Conservation (phyloP, 2,888 invertebrate species). For the Meghimatium bilineatum region DNA sequence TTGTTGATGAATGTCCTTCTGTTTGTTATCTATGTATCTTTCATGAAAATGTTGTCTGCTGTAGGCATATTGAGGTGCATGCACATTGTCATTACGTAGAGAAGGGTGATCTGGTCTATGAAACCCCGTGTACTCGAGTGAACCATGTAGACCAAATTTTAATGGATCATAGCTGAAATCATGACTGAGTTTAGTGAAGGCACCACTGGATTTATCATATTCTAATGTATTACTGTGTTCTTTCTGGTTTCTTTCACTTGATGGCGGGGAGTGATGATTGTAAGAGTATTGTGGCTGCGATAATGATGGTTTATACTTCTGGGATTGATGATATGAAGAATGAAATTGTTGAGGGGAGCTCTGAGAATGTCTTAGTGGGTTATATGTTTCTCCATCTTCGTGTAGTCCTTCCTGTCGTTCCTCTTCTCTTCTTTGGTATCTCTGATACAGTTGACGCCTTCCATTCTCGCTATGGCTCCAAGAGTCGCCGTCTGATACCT, state of each 20-base stretch:
- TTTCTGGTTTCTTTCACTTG: not conserved
- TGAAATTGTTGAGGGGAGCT: not conserved
- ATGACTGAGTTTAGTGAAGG: not conserved
- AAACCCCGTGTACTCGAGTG: not conserved
- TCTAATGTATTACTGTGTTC: conserved; percentile 1
- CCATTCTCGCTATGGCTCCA: not conserved
- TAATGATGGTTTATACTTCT: not conserved
- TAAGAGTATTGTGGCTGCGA: not conserved
- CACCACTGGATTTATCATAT: not conserved
- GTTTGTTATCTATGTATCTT: not conserved
- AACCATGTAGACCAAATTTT: not conserved
- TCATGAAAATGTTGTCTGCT: not conserved
- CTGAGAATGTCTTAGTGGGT: not conserved
- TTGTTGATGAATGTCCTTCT: not conserved
- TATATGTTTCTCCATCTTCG: not conserved
- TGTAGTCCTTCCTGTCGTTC: not conserved
- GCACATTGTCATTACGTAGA: not conserved
- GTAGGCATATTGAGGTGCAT: not conserved
- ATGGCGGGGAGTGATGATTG: not conserved
- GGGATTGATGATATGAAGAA: not conserved
- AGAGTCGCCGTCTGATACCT: not conserved
- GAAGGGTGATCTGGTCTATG: not conserved
- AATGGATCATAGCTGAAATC: not conserved
- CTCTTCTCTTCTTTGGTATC: not conserved
- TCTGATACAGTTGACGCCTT: not conserved